Base-by-base conservation (phyloP, 2,797 vertebrate genomes). In the Megaceryle alcyon region DNA sequence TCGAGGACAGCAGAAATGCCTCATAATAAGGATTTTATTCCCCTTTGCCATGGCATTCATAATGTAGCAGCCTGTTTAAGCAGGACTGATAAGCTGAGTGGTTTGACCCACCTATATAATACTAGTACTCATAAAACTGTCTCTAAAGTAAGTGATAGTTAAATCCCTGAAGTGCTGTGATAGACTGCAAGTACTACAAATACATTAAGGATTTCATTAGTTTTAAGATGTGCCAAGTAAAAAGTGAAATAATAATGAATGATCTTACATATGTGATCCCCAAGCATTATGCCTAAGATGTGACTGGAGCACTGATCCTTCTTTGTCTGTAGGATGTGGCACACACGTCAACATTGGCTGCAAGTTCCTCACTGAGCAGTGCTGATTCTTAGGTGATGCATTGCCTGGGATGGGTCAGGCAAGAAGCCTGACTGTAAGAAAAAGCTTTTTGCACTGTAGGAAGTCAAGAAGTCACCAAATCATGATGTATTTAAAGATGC, bases 1-100 rank as follows among this genome's bases (percentile, higher is more conserved):
- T 39, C 0, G 2, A 84, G 85, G 68, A 82, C 68, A 90, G 85
- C 14, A 95, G 81, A 75, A 43, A 44, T 44, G 53, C 75, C 75
- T 93, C 35, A 6, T 71, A 90, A 86, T 48, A 13, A 85, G 86
- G 92, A 96, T 94, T 95, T 95, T 82, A 92, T 89, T 96, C 93
- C 81, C 78, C n/a, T 93, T 72, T 85, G 78, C 88, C 44, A 6
- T 43, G 20, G 56, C 31, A 44, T 71, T 90, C 78, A 71, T 75
- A 92, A 80, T 51, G 43, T 28, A 94, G 71, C 35, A 70, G 53
- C 33, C 68, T 82, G 61, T 44, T 85, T 96, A 88, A 91, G 78
- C 71, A 90, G 68, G 60, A 54, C 83, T 82, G 94, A 92, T 96
- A 91, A 95, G 73, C n/a, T 77, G 86, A 73, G 57, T 77, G 83